Evolutionary conservation across 2,797 vertebrate genomes (phyloP), one percentile per base, ranked within the genome.

Genomic region (Takifugu ocellatus): DNA sequence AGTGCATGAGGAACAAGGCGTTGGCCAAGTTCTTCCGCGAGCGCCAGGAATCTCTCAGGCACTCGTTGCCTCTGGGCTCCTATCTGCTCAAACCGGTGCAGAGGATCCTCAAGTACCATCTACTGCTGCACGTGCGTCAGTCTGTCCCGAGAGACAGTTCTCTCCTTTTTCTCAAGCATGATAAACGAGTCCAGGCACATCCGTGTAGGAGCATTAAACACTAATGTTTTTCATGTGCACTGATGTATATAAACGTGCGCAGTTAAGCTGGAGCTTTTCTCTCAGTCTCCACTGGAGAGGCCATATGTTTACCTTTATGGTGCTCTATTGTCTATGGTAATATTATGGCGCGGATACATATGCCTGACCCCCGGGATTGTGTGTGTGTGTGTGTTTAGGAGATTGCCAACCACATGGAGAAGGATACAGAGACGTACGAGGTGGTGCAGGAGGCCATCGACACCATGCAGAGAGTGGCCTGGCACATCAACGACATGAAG

Each of bases 401-500:
- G 90, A 98, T 99, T 88, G 94, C 95, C 78, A 98, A 95, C 69
- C 96, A 94, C 87, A 93, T 98, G 74, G 95, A 98, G 84, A 97
- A 98, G 84, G 94, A 95, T 86, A 96, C 96, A 0, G 95, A 97
- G 69, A 95, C 93, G 33, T 95, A 94, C 0, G 94, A 97, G 25
- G 94, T 98, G 25, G 95, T 99, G 67, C 93, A 94, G 48, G 95
- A 99, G 54, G 96, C 97, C 42, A 98, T 99, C 33, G 95, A 98
- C 77, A 98, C 96, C 3, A 99, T 99, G 97, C 97, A 99, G 89
- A 92, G 96, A 25, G 97, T 99, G 39, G 97, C 97, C 17, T 97
- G 96, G 95, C 95, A 99, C 85, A 99, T 99, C 88, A 99, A 99
- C 45, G 96, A 99, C 86, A 99, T 99, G 97, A 99, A 99, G 88